Base-by-base conservation (phyloP, 2,888 invertebrate genomes). In the Noctua janthe region DNA sequence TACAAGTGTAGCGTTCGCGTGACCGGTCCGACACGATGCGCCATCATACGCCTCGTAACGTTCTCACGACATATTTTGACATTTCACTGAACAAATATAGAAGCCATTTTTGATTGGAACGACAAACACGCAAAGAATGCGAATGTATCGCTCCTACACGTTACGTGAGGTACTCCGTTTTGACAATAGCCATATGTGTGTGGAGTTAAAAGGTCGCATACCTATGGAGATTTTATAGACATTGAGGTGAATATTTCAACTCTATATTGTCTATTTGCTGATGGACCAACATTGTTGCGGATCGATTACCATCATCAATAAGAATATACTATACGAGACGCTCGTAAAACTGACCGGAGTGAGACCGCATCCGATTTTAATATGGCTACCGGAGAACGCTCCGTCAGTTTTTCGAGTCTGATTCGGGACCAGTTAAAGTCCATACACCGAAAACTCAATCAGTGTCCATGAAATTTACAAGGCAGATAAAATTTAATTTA, bases 41-140 rank as follows among this genome's bases (percentile, higher is more conserved):
- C 92, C 90, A 90, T 94, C 94, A 93, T 93, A 93, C 93, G 92
- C 94, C 92, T 92, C 91, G 91, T 90, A 93, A 93, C 91, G 92
- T 95, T 96, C 96, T 95, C 96, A 96, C 96, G 95, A 96, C 95
- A 95, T 91, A 94, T 95, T 97, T 94, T 97, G 96, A 96, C 96
- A 95, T 96, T 97, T 96, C 96, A 94, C 94, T 95, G 94, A 95
- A 93, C 96, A 95, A 95, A 95, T 94, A 96, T 95, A 95, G 94
- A 96, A 95, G 95, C 94, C 94, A 96, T 95, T 95, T 96, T 96
- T 91, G 92, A 93, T 94, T 95, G 94, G 90, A 91, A 92, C 90
- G 87, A 84, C 86, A 92, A 91, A 92, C 90, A 94, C 90, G 92
- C 90, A 82, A 93, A 92, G 94, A 94, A 95, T 95, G 94, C 94